A percentile compares a stretch with the other conserved stretches of the same genome.
These are phyloP conservation scores for rat (Rattus norvegicus) DNA, from an alignment of 2,113 vertebrate genomes.

Conservation along the genomic window DNA sequence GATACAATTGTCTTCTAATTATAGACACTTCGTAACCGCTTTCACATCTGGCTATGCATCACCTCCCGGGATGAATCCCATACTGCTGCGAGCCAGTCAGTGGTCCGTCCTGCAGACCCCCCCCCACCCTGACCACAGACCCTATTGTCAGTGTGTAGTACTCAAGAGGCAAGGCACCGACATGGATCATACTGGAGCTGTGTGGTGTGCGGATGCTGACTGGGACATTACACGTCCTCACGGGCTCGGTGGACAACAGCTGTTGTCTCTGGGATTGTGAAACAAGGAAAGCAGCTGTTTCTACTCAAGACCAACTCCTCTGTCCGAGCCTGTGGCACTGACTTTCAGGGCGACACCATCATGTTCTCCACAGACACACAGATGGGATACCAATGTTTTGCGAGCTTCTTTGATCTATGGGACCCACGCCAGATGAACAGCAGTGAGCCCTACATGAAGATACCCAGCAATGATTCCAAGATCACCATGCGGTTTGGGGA, in stretches of 20 bases:
- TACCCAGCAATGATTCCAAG: slow-evolving; percentile 95
- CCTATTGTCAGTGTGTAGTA: slow-evolving; percentile 95
- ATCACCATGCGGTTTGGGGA: slow-evolving; percentile 97
- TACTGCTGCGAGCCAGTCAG: background rate
- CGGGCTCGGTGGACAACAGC: background rate
- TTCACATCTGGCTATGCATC: background rate
- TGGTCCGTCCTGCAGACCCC: slow-evolving; percentile 87
- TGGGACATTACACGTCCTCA: slow-evolving; percentile 76
- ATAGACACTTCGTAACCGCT: slow-evolving; percentile 56
- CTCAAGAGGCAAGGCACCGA: slow-evolving; percentile 95
- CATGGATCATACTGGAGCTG: slow-evolving; percentile 95
- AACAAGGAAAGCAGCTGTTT: slow-evolving; percentile 94
- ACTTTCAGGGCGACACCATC: slow-evolving; percentile 97
- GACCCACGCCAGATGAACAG: slow-evolving; percentile 94
- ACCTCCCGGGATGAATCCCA: background rate
- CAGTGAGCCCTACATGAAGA: slow-evolving; percentile 95
- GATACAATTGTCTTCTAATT: slow-evolving; percentile 69
- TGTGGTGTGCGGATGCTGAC: slow-evolving; percentile 97
- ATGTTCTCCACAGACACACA: slow-evolving; percentile 99
- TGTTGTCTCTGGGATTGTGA: background rate
- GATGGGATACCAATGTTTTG: slow-evolving; percentile 98
- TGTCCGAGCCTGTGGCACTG: slow-evolving; percentile 94
- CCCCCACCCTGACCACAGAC: slow-evolving; percentile 97
- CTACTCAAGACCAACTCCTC: slow-evolving; percentile 95
- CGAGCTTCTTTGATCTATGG: slow-evolving; percentile 95